Conservation (phyloP, 2,797 vertebrate genomes). For the Tinamus major region DNA sequence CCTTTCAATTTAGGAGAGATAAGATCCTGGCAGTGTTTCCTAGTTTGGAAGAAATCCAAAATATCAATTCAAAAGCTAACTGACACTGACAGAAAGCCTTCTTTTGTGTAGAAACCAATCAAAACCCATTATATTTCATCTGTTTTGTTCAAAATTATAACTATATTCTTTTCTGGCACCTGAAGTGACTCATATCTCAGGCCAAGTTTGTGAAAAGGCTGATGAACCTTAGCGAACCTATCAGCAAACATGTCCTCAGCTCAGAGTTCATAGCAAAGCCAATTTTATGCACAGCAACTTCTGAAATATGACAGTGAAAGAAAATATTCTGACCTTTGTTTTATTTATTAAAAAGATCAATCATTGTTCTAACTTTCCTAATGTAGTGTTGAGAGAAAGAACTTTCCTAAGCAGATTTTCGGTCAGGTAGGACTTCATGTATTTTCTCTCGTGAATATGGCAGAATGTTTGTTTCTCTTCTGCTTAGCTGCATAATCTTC, state of each 20-base stretch:
- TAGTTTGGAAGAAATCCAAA: not conserved
- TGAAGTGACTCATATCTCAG: not conserved
- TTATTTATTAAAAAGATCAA: constrained; percentile 35
- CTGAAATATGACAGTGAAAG: not conserved
- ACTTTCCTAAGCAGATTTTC: not conserved
- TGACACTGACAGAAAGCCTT: not conserved
- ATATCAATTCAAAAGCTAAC: not conserved
- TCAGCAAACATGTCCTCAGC: not conserved
- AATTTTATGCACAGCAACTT: not conserved
- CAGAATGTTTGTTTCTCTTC: constrained; percentile 25
- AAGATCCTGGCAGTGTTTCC: not conserved
- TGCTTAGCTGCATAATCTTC: not conserved
- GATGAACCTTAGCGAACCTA: not conserved
- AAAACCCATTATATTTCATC: not conserved
- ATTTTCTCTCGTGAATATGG: not conserved
- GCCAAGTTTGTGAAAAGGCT: not conserved
- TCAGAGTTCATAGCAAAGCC: not conserved
- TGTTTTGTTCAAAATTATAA: not conserved
- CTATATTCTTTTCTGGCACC: not conserved
- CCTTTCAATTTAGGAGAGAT: not conserved
- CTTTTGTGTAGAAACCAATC: not conserved
- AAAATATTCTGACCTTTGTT: not conserved
- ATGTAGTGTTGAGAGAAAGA: not conserved
- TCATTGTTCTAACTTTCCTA: not conserved
- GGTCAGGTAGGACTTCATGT: not conserved